Conservation (phyloP, 2,113 vertebrate species). For the Scytalopus superciliaris region DNA sequence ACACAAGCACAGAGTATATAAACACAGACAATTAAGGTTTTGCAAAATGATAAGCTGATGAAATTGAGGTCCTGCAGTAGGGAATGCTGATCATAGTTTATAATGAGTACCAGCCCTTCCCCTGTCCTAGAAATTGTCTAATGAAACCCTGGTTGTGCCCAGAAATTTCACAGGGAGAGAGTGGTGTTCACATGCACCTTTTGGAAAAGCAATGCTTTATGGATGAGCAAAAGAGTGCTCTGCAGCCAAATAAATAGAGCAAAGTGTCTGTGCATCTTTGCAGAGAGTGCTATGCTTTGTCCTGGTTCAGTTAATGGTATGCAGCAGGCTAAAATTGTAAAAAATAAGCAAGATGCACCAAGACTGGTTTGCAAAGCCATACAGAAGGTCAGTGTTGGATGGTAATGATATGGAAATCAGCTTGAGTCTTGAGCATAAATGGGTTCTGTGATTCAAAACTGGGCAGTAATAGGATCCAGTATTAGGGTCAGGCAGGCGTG, state of each 20-base stretch:
- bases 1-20: not conserved
- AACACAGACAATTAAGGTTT: not conserved
- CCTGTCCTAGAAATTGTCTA: not conserved
- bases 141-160: not conserved
- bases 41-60: not conserved
- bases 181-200: fast-evolving
- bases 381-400: not conserved
- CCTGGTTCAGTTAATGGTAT: not conserved
- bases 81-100: not conserved
- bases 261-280: not conserved
- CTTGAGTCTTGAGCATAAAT: not conserved
- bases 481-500: constrained; percentile 19
- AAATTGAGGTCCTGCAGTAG: not conserved
- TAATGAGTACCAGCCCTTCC: not conserved
- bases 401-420: not conserved
- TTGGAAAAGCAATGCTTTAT: not conserved
- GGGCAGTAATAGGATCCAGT: constrained; percentile 6
- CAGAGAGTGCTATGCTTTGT: not conserved
- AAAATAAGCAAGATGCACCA: not conserved
- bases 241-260: not conserved
- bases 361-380: not conserved
- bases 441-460: not conserved
- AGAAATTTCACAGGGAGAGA: not conserved
- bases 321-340: not conserved
- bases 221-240: not conserved